A percentile compares a stretch with the other conserved stretches of the same genome.
Evolutionary conservation across 2,797 vertebrate genomes (phyloP).

Genomic region (Monodelphis domestica): DNA sequence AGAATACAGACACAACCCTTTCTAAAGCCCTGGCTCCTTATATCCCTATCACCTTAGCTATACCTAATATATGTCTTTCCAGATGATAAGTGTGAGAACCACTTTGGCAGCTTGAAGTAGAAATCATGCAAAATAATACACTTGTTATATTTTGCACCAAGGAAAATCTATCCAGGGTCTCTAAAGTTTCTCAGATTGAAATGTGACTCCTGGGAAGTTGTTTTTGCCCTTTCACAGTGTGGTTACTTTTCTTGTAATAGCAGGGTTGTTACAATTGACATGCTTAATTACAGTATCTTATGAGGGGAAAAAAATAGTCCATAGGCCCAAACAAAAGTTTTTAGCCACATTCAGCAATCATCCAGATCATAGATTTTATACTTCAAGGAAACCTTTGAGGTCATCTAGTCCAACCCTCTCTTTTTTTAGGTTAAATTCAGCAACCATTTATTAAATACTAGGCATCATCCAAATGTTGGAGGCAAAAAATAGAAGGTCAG

Average conservation of each 20-base stretch:
- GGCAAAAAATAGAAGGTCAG: background rate
- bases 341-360: background rate
- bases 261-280: background rate
- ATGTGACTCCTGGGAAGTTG: background rate
- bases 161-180: background rate
- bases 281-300: background rate
- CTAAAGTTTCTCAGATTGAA: background rate
- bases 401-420: background rate
- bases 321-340: background rate
- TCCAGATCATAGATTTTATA: background rate
- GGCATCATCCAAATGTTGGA: background rate
- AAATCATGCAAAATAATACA: constrained; percentile 9
- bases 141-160: background rate
- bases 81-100: background rate
- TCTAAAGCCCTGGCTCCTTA: background rate
- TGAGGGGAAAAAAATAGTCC: background rate
- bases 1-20: constrained; percentile 2
- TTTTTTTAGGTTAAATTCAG: background rate
- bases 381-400: background rate
- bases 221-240: background rate
- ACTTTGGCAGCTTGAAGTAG: constrained; percentile 13
- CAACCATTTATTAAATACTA: background rate
- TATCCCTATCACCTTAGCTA: background rate
- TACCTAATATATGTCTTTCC: background rate
- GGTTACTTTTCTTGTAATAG: background rate